These are phyloP conservation scores for Nanorana parkeri DNA, from an alignment of 2,113 vertebrate genomes.

Conservation along the genomic window DNA sequence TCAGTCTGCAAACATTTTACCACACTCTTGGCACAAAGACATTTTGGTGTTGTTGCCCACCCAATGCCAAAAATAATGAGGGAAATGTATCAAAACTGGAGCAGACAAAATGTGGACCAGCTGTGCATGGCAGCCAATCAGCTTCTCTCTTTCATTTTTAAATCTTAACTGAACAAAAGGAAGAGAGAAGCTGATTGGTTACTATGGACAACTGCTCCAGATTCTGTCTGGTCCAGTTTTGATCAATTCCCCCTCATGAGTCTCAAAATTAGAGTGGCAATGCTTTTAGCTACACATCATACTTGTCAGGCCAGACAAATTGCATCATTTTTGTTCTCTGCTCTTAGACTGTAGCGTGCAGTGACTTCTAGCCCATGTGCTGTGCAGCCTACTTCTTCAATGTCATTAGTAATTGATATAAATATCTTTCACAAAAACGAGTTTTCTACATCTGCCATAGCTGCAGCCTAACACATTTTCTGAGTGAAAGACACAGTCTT, in stretches of 20 bases:
- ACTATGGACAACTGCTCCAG: too few species aligned
- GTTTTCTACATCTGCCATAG: background rate
- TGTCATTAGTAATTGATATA: background rate
- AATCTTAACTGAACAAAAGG: too few species aligned
- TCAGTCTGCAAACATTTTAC: background rate
- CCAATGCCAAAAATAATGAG: slow-evolving; percentile 7
- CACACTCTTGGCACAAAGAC: slow-evolving; percentile 1
- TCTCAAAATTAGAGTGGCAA: background rate
- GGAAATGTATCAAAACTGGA: too few species aligned
- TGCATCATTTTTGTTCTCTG: slow-evolving; percentile 5
- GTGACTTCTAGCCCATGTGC: background rate
- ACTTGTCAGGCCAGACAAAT: background rate
- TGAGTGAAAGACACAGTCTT: too few species aligned
- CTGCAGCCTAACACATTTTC: background rate
- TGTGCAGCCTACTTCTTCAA: background rate
- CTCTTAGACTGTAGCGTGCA: background rate
- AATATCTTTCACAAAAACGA: background rate
- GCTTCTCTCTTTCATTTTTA: too few species aligned
- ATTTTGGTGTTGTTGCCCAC: background rate
- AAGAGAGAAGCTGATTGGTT: too few species aligned
- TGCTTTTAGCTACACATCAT: slow-evolving; percentile 15
- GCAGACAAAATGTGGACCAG: too few species aligned
- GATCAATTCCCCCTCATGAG: too few species aligned
- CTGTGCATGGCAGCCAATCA: too few species aligned
- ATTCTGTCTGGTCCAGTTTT: too few species aligned